Percentiles rank a stretch among this genome's conserved stretches.
Evolutionary conservation across 2,888 invertebrate genomes (phyloP).

Genomic region (Doris montereyensis): DNA sequence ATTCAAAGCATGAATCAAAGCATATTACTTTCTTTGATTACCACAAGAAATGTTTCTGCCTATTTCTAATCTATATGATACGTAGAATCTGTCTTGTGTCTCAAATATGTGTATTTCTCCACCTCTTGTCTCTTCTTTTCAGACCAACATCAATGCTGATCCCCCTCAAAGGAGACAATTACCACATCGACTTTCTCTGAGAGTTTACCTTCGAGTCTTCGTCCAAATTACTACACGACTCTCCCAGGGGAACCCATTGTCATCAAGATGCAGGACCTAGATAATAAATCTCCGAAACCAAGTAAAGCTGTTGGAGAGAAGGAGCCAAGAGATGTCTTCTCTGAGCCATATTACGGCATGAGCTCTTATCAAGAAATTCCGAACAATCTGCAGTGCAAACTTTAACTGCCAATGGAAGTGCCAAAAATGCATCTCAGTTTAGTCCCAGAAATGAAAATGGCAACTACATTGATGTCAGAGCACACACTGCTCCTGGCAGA

Average conservation of each 20-base stretch:
- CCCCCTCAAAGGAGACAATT: conserved; percentile 27
- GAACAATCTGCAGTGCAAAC: no score
- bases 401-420: not conserved
- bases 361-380: conserved; percentile 32
- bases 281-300: not conserved
- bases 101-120: not conserved
- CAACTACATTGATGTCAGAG: not conserved
- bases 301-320: not conserved
- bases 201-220: conserved; percentile 30
- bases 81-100: not conserved
- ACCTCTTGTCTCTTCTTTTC: not conserved
- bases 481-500: conserved; percentile 28
- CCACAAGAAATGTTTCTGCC: not conserved
- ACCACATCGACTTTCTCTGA: conserved; percentile 42
- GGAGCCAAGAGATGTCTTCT: not conserved
- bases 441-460: not conserved
- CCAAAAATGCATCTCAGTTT: not conserved
- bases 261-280: conserved; percentile 33
- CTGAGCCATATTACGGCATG: conserved; percentile 25
- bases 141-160: conserved; percentile 12
- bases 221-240: conserved; percentile 42
- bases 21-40: not conserved
- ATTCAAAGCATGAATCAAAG: no score
- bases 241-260: conserved; percentile 52
- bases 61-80: no score